phyloP scores from a whole-genome alignment of 2,113 vertebrate genomes.

The Boulengeromyrus knoepffleri region DNA sequence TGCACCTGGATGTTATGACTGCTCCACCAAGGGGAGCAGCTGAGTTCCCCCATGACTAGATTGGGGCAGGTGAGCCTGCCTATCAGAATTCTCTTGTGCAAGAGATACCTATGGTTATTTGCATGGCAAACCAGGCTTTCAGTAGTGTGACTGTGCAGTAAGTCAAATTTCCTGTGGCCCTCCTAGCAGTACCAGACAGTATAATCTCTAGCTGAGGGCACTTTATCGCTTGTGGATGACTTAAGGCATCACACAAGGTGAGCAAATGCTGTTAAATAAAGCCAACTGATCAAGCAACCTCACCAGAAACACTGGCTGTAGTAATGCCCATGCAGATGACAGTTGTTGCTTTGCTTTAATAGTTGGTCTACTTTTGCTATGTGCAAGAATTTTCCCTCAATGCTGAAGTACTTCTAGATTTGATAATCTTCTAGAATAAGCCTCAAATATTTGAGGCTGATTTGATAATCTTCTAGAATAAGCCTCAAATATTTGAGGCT shows the following conservation, averaged over 20 bases:
- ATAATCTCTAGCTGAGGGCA: neutral
- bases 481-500: neutral
- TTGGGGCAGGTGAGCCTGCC: no score
- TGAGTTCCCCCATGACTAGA: neutral
- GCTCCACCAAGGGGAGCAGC: neutral
- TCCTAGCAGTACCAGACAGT: neutral
- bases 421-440: neutral
- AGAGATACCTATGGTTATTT: neutral
- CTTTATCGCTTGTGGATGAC: neutral
- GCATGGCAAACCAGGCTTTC: neutral
- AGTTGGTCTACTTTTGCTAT: neutral
- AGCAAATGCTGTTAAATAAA: no score
- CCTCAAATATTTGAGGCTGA: neutral
- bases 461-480: neutral
- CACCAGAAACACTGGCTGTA: neutral
- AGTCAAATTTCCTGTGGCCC: neutral
- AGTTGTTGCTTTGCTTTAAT: neutral
- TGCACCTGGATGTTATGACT: neutral
- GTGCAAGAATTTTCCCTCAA: neutral
- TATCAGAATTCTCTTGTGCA: neutral
- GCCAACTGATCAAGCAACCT: neutral
- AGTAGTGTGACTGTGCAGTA: neutral
- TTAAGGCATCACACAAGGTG: no score
- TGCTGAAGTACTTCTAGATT: neutral
- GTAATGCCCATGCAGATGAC: neutral